These are phyloP conservation scores for Sebastiscus albofasciatus DNA, from an alignment of 2,797 vertebrate species.

Conservation along the genomic window DNA sequence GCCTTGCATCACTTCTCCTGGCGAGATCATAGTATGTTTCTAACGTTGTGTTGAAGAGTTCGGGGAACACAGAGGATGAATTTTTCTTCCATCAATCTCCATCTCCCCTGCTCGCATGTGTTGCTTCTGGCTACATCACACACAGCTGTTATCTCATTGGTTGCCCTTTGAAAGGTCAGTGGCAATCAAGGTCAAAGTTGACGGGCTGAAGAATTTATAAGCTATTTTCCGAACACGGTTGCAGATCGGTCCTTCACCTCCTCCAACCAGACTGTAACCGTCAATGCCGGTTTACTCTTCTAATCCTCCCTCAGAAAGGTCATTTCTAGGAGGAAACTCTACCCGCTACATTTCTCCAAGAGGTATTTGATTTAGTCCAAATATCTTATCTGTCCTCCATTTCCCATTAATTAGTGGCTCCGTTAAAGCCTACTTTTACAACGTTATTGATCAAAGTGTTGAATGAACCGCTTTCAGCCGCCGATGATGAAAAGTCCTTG, in stretches of 20 bases:
- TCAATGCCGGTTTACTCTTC: not conserved
- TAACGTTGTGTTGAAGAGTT: not conserved
- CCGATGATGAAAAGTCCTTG: slow-evolving; percentile 13
- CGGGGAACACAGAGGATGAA: not conserved
- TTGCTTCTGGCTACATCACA: no score
- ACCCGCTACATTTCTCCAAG: not conserved
- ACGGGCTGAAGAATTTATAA: not conserved
- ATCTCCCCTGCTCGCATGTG: no score
- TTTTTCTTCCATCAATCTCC: not conserved
- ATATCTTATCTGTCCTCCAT: slow-evolving; percentile 16
- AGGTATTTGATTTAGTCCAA: slow-evolving; percentile 27
- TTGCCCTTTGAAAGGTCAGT: no score
- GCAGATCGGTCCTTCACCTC: not conserved
- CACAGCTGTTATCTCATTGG: no score
- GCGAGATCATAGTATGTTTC: not conserved
- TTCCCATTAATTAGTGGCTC: slow-evolving; percentile 38
- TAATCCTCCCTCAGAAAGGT: slow-evolving; percentile 21
- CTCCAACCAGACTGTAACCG: not conserved
- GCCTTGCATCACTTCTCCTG: not conserved
- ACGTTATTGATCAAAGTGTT: slow-evolving; percentile 49
- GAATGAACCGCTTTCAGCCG: slow-evolving; percentile 18
- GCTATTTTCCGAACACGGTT: slow-evolving; percentile 8
- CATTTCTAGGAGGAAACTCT: slow-evolving; percentile 15
- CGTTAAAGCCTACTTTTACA: slow-evolving; percentile 33
- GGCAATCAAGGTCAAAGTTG: no score